phyloP scores from a whole-genome alignment of 2,113 vertebrate species.

The Phocoena sinus region DNA sequence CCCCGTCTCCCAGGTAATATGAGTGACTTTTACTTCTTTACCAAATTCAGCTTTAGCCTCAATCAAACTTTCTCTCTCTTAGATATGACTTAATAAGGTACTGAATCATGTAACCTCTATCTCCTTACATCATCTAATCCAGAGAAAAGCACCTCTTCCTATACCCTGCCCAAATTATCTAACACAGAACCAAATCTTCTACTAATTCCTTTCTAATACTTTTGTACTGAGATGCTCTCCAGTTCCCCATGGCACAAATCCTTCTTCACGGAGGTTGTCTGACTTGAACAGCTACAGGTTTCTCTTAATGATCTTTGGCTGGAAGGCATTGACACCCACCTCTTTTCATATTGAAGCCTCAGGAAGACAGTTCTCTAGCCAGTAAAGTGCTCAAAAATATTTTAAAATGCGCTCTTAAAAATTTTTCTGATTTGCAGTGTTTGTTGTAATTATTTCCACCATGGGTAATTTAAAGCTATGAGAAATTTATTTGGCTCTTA shows the following conservation, averaged over 20 bases:
- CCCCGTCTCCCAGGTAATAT: not conserved
- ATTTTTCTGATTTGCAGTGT: not conserved
- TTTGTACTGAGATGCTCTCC: not conserved
- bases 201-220: not conserved
- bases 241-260: fast-evolving
- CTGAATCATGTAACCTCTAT: not conserved
- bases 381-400: not conserved
- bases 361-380: not conserved
- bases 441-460: not conserved
- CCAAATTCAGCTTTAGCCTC: not conserved
- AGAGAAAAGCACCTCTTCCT: not conserved
- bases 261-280: too few relatives aligned
- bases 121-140: too few relatives aligned
- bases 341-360: not conserved
- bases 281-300: fast-evolving
- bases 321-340: not conserved
- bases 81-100: not conserved
- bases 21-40: not conserved
- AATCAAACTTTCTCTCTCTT: not conserved
- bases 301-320: not conserved
- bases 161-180: not conserved
- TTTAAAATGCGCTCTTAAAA: not conserved
- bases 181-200: not conserved
- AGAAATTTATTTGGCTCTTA: not conserved
- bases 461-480: not conserved